Conservation (phyloP, 2,888 invertebrate species). For the Lepidochrysops patricia region DNA sequence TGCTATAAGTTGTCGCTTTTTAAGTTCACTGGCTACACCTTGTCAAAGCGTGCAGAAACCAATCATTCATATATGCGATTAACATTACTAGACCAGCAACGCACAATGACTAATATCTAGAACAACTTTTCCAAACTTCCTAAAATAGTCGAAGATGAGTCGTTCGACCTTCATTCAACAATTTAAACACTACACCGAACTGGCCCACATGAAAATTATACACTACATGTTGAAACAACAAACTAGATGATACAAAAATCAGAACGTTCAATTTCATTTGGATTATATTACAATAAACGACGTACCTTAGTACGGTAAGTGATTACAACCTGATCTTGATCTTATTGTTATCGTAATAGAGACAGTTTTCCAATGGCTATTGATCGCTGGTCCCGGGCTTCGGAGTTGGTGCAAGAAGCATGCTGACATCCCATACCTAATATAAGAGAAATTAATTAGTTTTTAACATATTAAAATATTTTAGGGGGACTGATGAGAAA, state of each 20-base stretch:
- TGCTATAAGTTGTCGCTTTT: no score
- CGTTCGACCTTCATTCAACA: slow-evolving; percentile 17
- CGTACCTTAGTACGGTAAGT: slow-evolving; percentile 4
- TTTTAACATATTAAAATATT: no score
- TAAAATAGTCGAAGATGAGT: slow-evolving; percentile 16
- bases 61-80: no score
- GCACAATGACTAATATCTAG: slow-evolving; percentile 14
- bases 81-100: background rate
- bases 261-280: background rate
- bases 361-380: slow-evolving; percentile 25
- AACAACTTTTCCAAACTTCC: slow-evolving; percentile 14
- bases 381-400: slow-evolving; percentile 46
- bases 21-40: no score
- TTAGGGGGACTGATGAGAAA: no score
- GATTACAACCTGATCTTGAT: slow-evolving; percentile 18
- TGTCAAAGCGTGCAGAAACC: no score
- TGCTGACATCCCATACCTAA: slow-evolving; percentile 86
- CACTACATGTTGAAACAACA: background rate
- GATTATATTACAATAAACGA: background rate
- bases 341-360: slow-evolving; percentile 6
- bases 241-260: background rate
- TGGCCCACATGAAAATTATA: slow-evolving; percentile 7
- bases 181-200: background rate
- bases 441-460: slow-evolving; percentile 36
- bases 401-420: slow-evolving; percentile 68